Percentiles rank a stretch among this genome's conserved stretches.
Conservation (phyloP, 1,140 invertebrate genomes). For the Caenorhabditis inopinata region DNA sequence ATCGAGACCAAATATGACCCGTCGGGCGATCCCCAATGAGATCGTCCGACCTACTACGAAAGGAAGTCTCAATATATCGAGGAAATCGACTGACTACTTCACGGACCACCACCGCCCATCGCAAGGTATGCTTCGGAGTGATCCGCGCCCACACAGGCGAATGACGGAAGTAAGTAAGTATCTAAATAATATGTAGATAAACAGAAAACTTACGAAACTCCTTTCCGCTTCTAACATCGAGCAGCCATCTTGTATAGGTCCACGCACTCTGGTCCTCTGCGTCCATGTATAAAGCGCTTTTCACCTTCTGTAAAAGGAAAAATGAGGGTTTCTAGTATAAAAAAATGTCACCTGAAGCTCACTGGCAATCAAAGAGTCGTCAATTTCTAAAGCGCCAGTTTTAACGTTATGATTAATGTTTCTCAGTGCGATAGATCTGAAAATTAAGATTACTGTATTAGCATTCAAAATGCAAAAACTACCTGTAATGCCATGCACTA, state of each 20-base stretch:
- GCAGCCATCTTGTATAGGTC: slow-evolving; percentile 32
- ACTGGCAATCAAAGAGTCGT: not conserved
- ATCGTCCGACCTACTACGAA: too few relatives aligned
- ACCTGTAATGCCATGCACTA: slow-evolving; percentile 46
- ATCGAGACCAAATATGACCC: too few relatives aligned
- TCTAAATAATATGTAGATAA: too few relatives aligned
- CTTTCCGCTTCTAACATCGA: slow-evolving; percentile 14
- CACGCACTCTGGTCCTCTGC: slow-evolving; percentile 40
- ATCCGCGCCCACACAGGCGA: too few relatives aligned
- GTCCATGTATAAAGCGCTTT: slow-evolving; percentile 30
- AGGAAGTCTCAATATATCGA: too few relatives aligned
- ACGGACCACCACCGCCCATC: too few relatives aligned
- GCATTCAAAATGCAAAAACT: not conserved
- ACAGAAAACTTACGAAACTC: slow-evolving; percentile 33
- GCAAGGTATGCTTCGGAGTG: too few relatives aligned
- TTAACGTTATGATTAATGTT: not conserved
- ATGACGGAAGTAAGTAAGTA: too few relatives aligned
- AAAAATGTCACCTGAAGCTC: not conserved
- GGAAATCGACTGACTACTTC: too few relatives aligned
- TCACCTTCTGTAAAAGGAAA: slow-evolving; percentile 29
- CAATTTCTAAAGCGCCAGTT: not conserved
- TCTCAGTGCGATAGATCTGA: slow-evolving; percentile 7
- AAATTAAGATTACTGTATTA: not conserved
- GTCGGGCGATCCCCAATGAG: too few relatives aligned
- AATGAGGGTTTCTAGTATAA: not conserved